Conservation (phyloP, 2,113 vertebrate species). For the Labrus mixtus region DNA sequence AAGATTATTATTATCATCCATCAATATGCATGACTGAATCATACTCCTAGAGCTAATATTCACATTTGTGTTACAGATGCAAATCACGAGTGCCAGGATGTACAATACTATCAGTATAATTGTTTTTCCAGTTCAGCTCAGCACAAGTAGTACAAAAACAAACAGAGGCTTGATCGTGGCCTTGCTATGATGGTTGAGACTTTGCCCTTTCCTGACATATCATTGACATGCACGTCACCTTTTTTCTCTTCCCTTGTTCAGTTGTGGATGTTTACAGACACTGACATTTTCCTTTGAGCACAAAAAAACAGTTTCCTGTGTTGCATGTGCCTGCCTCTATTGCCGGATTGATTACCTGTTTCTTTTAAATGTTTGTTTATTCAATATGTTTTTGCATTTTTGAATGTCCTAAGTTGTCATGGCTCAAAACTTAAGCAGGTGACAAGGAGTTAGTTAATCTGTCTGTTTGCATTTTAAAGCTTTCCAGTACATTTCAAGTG, state of each 20-base stretch:
- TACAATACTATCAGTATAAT: slow-evolving; percentile 8
- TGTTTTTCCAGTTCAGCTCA: slow-evolving; percentile 15
- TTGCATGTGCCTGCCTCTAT: too few relatives aligned
- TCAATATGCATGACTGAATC: slow-evolving; percentile 58
- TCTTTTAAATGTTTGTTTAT: not conserved
- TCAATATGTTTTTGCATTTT: not conserved
- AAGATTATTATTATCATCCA: slow-evolving; percentile 60
- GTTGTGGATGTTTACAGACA: slow-evolving; percentile 7
- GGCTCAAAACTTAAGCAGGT: not conserved
- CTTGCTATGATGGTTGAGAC: not conserved
- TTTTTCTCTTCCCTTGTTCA: slow-evolving; percentile 1
- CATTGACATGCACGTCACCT: not conserved
- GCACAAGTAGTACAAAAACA: slow-evolving; percentile 1
- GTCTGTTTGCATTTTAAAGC: not conserved
- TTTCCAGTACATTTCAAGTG: too few relatives aligned
- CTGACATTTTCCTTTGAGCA: slow-evolving; percentile 33
- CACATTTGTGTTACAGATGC: slow-evolving; percentile 26
- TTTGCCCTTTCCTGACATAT: not conserved
- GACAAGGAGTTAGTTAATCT: too few relatives aligned
- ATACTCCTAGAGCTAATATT: slow-evolving; percentile 44
- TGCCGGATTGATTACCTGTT: slow-evolving; percentile 3
- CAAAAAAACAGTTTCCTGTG: not conserved
- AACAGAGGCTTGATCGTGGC: not conserved
- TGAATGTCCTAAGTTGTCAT: not conserved
- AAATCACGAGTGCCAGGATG: slow-evolving; percentile 11